Percentiles rank a stretch among this genome's conserved stretches.
These are phyloP conservation scores for Ophioninae sp. DNA, from an alignment of 2,888 invertebrate species.

Conservation along the genomic window DNA sequence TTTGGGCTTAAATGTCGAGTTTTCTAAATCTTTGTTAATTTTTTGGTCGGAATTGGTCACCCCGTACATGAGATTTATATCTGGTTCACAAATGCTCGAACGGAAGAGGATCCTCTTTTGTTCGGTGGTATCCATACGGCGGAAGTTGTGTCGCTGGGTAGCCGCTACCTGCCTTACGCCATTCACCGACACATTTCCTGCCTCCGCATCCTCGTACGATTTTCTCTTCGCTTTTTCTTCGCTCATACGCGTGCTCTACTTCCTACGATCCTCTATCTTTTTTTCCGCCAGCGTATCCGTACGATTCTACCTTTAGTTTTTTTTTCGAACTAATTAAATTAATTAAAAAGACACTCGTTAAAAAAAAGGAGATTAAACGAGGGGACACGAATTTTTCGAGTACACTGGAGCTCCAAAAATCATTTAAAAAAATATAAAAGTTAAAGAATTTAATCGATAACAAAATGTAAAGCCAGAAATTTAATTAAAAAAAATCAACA, in stretches of 20 bases:
- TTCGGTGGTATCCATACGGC: conserved; percentile 77
- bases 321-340: background rate
- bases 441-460: no score
- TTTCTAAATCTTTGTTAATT: conserved; percentile 16
- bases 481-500: no score
- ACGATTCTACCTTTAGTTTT: conserved; percentile 6
- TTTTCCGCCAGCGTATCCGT: conserved; percentile 18
- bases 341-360: no score
- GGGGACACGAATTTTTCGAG: no score
- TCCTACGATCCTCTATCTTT: background rate
- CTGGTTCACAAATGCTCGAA: conserved; percentile 69
- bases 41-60: background rate
- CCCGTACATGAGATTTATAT: conserved; percentile 65
- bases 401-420: no score
- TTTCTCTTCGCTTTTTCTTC: no score
- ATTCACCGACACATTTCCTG: conserved; percentile 63
- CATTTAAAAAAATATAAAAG: no score
- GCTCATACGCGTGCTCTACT: background rate
- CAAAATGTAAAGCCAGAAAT: no score
- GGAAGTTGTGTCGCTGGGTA: conserved; percentile 73
- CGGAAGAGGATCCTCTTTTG: conserved; percentile 75
- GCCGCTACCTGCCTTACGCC: conserved; percentile 69
- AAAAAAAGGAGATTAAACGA: no score
- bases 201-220: conserved; percentile 21
- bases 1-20: background rate